These are phyloP conservation scores for Heliconius cydno DNA, from an alignment of 2,888 invertebrate species.

Conservation along the genomic window DNA sequence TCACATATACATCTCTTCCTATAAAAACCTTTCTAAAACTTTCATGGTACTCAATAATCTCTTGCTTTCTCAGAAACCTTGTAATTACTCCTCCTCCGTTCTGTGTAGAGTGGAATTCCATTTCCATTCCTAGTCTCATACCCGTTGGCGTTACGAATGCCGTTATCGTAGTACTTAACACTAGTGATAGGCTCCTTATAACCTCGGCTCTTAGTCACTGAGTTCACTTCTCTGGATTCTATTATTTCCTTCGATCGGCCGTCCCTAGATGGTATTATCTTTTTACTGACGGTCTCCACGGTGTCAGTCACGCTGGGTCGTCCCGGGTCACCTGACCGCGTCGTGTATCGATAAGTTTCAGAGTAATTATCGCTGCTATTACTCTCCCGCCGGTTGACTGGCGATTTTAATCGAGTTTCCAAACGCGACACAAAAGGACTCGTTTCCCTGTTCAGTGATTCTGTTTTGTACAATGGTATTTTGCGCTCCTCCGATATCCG, in stretches of 20 bases:
- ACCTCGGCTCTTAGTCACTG: constrained; percentile 86
- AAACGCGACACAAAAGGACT: constrained; percentile 78
- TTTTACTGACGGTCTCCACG: constrained; percentile 87
- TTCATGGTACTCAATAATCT: constrained; percentile 69
- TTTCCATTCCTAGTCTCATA: constrained; percentile 71
- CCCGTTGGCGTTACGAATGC: constrained; percentile 66
- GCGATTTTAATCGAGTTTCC: constrained; percentile 75
- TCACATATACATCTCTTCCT: constrained; percentile 15
- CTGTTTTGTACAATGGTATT: constrained; percentile 75
- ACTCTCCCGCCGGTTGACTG: constrained; percentile 84
- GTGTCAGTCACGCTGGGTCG: constrained; percentile 88
- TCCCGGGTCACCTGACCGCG: constrained; percentile 86
- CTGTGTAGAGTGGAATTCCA: constrained; percentile 62
- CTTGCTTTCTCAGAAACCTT: constrained; percentile 77
- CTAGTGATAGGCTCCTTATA: constrained; percentile 78
- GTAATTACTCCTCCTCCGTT: constrained; percentile 76
- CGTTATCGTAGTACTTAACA: constrained; percentile 83
- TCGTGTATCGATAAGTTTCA: constrained; percentile 88
- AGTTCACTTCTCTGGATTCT: constrained; percentile 88
- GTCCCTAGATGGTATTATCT: constrained; percentile 85
- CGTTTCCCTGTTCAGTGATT: constrained; percentile 76
- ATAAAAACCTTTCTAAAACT: constrained; percentile 29
- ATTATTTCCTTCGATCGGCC: constrained; percentile 87
- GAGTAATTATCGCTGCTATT: constrained; percentile 88
- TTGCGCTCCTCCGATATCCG: constrained; percentile 76